These are phyloP conservation scores for Crotophaga sulcirostris DNA, from an alignment of 2,113 vertebrate species.

Conservation along the genomic window DNA sequence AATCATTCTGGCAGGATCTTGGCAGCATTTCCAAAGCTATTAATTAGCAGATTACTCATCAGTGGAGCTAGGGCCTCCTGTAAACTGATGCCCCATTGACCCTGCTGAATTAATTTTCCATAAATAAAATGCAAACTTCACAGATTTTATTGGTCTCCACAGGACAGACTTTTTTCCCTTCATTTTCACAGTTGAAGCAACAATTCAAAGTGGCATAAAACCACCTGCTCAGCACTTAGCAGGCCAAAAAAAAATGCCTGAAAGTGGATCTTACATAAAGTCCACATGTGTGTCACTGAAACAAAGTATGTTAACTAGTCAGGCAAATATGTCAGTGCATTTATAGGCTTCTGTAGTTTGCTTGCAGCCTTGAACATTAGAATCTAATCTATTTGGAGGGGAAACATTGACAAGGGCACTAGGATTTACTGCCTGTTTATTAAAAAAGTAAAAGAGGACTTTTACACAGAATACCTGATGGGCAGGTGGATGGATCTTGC, in stretches of 20 bases:
- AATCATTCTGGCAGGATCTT: neutral
- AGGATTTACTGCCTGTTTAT: neutral
- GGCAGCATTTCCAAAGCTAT: slow-evolving; percentile 36
- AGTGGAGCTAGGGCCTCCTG: neutral
- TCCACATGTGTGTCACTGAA: neutral
- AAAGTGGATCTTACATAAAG: neutral
- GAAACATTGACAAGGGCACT: neutral
- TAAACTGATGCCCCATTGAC: slow-evolving; percentile 27
- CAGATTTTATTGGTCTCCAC: neutral
- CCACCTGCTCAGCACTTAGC: neutral
- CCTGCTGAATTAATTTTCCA: slow-evolving; percentile 8
- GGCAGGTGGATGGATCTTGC: neutral
- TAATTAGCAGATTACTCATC: slow-evolving; percentile 55
- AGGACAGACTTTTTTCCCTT: neutral
- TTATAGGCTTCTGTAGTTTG: neutral
- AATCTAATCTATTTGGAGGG: neutral
- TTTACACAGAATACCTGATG: neutral
- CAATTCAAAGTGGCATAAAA: neutral
- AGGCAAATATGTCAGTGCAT: neutral
- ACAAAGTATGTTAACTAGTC: neutral
- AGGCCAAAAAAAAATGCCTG: neutral
- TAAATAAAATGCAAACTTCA: slow-evolving; percentile 34
- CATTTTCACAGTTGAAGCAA: neutral
- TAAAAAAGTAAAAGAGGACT: neutral
- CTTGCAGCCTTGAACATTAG: neutral